A percentile compares a stretch with the other conserved stretches of the same genome.
Evolutionary conservation across 2,113 vertebrate species (phyloP).

Genomic region (Nothobranchius kuhntae): DNA sequence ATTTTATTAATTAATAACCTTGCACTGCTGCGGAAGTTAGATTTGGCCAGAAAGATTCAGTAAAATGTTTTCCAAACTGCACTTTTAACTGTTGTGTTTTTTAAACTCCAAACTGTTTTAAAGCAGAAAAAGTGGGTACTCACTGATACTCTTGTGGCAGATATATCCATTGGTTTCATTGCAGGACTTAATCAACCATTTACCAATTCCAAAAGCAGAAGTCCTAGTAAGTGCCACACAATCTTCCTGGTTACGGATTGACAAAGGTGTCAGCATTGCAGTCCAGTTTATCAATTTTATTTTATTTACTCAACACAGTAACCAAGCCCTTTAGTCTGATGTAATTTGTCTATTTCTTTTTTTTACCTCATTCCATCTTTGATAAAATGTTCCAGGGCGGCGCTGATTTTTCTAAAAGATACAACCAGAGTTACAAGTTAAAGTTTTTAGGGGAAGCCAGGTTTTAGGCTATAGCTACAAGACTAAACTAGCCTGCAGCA

Average conservation of each 20-base stretch:
- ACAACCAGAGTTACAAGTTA: neutral
- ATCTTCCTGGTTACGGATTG: constrained; percentile 70
- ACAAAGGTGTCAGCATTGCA: neutral
- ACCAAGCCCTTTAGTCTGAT: neutral
- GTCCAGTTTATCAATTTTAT: neutral
- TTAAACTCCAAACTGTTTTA: neutral
- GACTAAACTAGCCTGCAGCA: neutral
- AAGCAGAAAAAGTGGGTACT: constrained; percentile 26
- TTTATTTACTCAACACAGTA: neutral
- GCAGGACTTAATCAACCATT: constrained; percentile 84
- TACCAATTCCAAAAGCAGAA: constrained; percentile 69
- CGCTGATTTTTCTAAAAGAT: constrained; percentile 39
- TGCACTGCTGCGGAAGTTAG: too few relatives aligned
- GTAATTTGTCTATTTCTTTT: neutral
- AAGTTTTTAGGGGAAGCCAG: neutral
- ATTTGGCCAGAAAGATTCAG: neutral
- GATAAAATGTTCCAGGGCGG: constrained; percentile 56
- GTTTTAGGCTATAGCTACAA: neutral
- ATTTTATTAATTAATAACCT: too few relatives aligned
- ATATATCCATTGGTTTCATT: constrained; percentile 82
- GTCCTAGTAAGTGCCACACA: constrained; percentile 82
- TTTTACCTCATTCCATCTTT: constrained; percentile 70
- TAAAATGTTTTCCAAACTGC: neutral
- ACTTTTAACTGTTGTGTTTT: neutral
- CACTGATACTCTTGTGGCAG: constrained; percentile 83